Evolutionary conservation across 1,140 invertebrate species (phyloP).

Genomic region (Bombyx mori): ASM3026992v2 NC_085116.1:6297501-6298000

Average conservation of each 20-base stretch:
- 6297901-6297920: constrained; percentile 8
- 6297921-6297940: constrained; percentile 23
- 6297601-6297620: no score
- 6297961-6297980: neutral
- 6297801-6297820: constrained; percentile 32
- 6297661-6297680: no score
- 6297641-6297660: no score
- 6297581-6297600: no score
- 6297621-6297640: no score
- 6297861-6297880: constrained; percentile 29
- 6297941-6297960: constrained; percentile 28
- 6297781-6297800: constrained; percentile 26
- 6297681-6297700: no score
- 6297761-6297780: constrained; percentile 14
- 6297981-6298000: no score
- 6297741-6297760: neutral
- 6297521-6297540: no score
- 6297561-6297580: no score
- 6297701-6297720: no score
- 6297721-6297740: neutral
- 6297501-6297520: no score
- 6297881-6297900: constrained; percentile 22
- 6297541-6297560: no score
- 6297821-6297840: constrained; percentile 46
- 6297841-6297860: constrained; percentile 27